Evolutionary conservation across 1,140 invertebrate species (phyloP), one percentile per base, ranked within the genome.

Genomic region (Agrilus planipennis): DNA sequence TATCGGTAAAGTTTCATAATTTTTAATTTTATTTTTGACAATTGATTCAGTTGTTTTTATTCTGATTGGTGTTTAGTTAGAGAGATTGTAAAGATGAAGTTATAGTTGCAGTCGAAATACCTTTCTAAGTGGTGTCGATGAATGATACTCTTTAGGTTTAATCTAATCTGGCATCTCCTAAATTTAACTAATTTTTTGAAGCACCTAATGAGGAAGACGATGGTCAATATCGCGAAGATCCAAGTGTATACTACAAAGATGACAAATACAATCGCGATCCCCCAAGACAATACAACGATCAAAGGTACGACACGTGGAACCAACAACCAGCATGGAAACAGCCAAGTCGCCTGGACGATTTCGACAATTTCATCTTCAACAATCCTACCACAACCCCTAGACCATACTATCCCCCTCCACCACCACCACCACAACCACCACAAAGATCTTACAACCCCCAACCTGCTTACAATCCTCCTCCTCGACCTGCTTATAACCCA

Each of bases 151-250:
- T n/a, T n/a, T n/a, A n/a, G n/a, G n/a, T n/a, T n/a, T n/a, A n/a
- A n/a, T n/a, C n/a, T n/a, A n/a, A n/a, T n/a, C n/a, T n/a, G n/a
- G n/a, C 2, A 9, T 35, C 19, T 17, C n/a, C n/a, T n/a, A n/a
- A n/a, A n/a, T n/a, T n/a, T n/a, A n/a, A n/a, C n/a, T n/a, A n/a
- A n/a, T n/a, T n/a, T n/a, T n/a, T n/a, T n/a, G n/a, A n/a, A n/a
- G n/a, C 15, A 18, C 76, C 76, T 10, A 74, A 75, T 34, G 72
- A 77, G 51, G 69, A 82, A 47, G 84, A 87, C 52, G 83, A 86
- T 50, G 84, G 84, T 0, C 84, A 87, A 48, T 86, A 86, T 57
- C 68, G 79, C 20, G 84, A 87, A 53, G 83, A 87, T 57, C 84
- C 83, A 0, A 72, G 71, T n/a, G 69, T 84, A 25, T 81, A 81